Evolutionary conservation across 35 echinoderm and acorn worm species (phyloP).

Genomic region (Apostichopus japonicus): DNA sequence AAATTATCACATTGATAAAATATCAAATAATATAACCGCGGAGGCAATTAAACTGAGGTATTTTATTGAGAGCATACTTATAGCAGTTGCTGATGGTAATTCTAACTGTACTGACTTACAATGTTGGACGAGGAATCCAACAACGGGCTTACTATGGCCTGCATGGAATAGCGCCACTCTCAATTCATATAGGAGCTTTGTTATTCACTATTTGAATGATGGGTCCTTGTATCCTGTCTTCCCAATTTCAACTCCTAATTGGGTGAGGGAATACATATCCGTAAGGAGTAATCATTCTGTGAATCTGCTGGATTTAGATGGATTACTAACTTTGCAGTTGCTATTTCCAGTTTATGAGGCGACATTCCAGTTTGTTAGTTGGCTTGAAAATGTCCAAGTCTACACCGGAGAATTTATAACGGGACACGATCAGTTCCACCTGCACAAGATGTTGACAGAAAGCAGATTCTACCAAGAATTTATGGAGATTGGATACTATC

Average conservation of each 20-base stretch:
- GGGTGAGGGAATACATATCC: background rate
- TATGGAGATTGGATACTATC: background rate
- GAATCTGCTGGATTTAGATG: background rate
- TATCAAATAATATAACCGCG: too few relatives aligned
- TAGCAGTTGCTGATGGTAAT: too few relatives aligned
- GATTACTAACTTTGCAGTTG: background rate
- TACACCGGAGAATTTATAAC: background rate
- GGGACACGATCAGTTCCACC: background rate
- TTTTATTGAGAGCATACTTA: too few relatives aligned
- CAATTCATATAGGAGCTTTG: background rate
- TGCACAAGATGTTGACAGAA: background rate
- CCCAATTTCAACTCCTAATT: background rate
- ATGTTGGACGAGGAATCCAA: background rate
- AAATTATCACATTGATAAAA: background rate
- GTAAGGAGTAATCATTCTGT: background rate
- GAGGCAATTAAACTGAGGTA: too few relatives aligned
- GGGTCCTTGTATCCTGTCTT: background rate
- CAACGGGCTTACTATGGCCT: background rate
- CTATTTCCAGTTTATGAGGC: background rate
- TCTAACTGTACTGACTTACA: background rate
- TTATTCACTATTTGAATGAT: background rate
- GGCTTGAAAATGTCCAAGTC: background rate
- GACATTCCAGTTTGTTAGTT: background rate
- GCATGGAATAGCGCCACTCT: background rate
- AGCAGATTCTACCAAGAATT: background rate